A percentile compares a stretch with the other conserved stretches of the same genome.
These are phyloP conservation scores for Zaprionus gabonicus DNA, from an alignment of 1,140 invertebrate species.

Conservation along the genomic window DNA sequence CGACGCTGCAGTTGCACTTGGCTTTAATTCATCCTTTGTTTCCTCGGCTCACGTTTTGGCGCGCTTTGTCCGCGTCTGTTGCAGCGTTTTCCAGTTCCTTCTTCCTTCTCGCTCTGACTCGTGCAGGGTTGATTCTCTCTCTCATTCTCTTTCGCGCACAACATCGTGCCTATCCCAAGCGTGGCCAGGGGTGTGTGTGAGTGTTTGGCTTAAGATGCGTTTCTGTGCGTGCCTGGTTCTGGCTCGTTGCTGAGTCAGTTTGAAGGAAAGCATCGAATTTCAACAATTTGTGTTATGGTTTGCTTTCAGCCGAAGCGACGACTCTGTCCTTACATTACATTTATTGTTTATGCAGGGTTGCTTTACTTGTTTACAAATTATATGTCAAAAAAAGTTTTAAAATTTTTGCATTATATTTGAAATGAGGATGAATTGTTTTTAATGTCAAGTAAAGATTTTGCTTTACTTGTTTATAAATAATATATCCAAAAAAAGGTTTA, in stretches of 20 bases:
- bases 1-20: conserved; percentile 16
- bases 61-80: conserved; percentile 47
- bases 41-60: conserved; percentile 45
- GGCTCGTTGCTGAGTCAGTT: conserved; percentile 24
- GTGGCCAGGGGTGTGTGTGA: neutral
- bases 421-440: no score
- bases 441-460: no score
- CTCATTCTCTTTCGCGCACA: neutral
- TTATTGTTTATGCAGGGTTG: neutral
- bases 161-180: neutral
- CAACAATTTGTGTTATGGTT: conserved; percentile 12
- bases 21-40: neutral
- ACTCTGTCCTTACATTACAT: neutral
- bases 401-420: no score
- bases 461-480: no score
- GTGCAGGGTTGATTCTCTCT: neutral
- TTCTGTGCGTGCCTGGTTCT: conserved; percentile 1
- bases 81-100: conserved; percentile 2
- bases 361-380: no score
- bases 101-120: conserved; percentile 23
- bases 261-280: conserved; percentile 21
- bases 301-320: neutral
- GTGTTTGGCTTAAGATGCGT: neutral
- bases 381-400: no score
- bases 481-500: no score